These are phyloP conservation scores for Muscina levida DNA, from an alignment of 2,888 invertebrate genomes.

Conservation along the genomic window DNA sequence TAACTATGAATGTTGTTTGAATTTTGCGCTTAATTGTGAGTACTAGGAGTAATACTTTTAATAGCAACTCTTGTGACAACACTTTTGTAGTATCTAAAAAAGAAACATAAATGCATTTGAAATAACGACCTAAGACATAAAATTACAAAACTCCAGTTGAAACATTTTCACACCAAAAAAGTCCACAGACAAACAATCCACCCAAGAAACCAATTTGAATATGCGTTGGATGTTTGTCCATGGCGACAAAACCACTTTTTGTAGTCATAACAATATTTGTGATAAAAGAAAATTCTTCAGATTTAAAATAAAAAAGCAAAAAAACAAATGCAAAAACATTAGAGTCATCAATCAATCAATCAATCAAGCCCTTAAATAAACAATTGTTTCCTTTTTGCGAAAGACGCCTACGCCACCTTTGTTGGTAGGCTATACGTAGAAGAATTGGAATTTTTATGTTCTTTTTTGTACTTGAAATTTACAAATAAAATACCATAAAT, in stretches of 20 bases:
- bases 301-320: too few relatives aligned
- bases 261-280: constrained; percentile 13
- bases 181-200: too few relatives aligned
- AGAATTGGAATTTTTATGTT: not conserved
- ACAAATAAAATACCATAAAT: constrained; percentile 1
- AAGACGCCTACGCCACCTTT: too few relatives aligned
- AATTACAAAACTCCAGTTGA: too few relatives aligned
- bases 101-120: constrained; percentile 1
- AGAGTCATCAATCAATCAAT: constrained; percentile 28
- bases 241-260: constrained; percentile 14
- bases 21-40: constrained; percentile 15
- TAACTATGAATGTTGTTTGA: constrained; percentile 21
- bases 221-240: not conserved
- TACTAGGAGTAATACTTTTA: not conserved
- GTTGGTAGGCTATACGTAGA: not conserved
- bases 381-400: too few relatives aligned
- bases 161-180: too few relatives aligned
- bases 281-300: not conserved
- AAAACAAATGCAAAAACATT: too few relatives aligned
- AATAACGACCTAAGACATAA: not conserved
- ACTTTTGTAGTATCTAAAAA: constrained; percentile 6
- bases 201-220: too few relatives aligned
- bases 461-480: not conserved
- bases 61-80: not conserved
- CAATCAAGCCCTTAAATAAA: constrained; percentile 27